Conservation (phyloP, 1,140 invertebrate genomes). For the Caenorhabditis remanei region DNA sequence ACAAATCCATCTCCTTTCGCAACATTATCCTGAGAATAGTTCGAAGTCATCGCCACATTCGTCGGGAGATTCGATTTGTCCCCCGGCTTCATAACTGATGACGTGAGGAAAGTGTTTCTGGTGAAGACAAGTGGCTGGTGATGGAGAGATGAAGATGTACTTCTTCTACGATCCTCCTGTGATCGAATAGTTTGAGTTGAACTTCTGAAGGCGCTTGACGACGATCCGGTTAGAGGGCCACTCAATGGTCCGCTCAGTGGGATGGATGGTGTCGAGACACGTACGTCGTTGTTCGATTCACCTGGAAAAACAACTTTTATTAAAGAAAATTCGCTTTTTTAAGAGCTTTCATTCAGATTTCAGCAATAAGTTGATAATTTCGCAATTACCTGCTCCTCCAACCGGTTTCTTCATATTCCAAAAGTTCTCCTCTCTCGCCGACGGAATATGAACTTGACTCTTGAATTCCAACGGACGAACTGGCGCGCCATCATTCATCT, state of each 20-base stretch:
- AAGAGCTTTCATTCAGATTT: no score
- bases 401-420: not conserved
- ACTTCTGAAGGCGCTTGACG: not conserved
- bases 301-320: not conserved
- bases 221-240: not conserved
- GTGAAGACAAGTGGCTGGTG: constrained; percentile 30
- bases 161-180: not conserved
- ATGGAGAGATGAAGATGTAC: constrained; percentile 2
- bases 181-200: constrained; percentile 25
- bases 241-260: not conserved
- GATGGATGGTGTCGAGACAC: not conserved
- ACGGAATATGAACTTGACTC: not conserved
- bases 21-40: not conserved
- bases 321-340: no score
- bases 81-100: not conserved
- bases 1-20: constrained; percentile 19
- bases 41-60: not conserved
- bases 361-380: not conserved
- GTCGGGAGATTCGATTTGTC: not conserved
- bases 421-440: not conserved
- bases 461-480: constrained; percentile 13
- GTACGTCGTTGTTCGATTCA: not conserved
- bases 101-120: constrained; percentile 8
- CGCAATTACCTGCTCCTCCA: not conserved
- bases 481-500: not conserved